Conservation (phyloP, 2,797 vertebrate genomes). For the Chaetodon trifasciatus region DNA sequence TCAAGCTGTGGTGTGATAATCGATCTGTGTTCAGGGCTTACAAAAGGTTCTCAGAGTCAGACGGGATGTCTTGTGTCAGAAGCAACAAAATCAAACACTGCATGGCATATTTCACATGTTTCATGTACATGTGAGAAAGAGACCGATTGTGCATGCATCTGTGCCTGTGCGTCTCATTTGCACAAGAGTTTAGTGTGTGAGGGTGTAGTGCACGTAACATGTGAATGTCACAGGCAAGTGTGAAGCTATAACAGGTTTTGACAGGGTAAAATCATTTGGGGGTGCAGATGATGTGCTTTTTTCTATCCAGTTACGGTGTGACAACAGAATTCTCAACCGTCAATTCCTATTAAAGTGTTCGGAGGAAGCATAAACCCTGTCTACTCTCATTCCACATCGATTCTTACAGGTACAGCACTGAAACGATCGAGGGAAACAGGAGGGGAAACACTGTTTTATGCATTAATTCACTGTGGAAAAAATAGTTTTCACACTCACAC, state of each 20-base stretch:
- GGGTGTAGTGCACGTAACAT: conserved; percentile 23
- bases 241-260: conserved; percentile 71
- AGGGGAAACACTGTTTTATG: conserved; percentile 48
- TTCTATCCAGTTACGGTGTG: conserved; percentile 69
- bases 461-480: conserved; percentile 40
- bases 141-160: not conserved
- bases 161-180: conserved; percentile 32
- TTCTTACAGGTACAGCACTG: conserved; percentile 50
- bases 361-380: conserved; percentile 58
- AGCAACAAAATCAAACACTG: conserved; percentile 44
- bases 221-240: conserved; percentile 50
- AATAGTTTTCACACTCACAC: conserved; percentile 52
- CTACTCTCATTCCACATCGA: conserved; percentile 56
- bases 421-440: conserved; percentile 41
- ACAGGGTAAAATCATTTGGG: conserved; percentile 71
- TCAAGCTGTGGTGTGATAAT: conserved; percentile 56
- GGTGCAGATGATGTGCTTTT: conserved; percentile 68
- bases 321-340: conserved; percentile 67
- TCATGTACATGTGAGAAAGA: not conserved
- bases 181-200: conserved; percentile 25
- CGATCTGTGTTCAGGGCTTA: conserved; percentile 34
- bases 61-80: conserved; percentile 32
- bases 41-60: conserved; percentile 37
- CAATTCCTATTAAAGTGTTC: conserved; percentile 69
- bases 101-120: conserved; percentile 35